Base-by-base conservation (phyloP, 1,140 invertebrate species). In the Orius insidiosus region DNA sequence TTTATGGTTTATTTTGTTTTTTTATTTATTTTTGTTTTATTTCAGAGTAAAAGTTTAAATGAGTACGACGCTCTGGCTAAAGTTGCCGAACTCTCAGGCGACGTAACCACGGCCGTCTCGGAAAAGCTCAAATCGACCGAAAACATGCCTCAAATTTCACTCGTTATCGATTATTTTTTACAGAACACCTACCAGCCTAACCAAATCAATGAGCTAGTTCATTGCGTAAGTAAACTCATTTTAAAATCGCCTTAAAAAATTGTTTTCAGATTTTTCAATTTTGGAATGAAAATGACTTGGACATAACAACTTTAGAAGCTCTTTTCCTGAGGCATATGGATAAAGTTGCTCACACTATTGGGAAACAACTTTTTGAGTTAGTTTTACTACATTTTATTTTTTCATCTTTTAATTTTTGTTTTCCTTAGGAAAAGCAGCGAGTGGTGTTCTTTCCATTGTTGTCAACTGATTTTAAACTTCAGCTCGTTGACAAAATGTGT, bases 111-210 rank as follows among this genome's bases (percentile, higher is more conserved):
- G n/a, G n/a, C n/a, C n/a, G n/a, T n/a, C n/a, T n/a, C n/a, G n/a
- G n/a, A n/a, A n/a, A n/a, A n/a, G n/a, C n/a, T n/a, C n/a, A n/a
- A n/a, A n/a, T n/a, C n/a, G n/a, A n/a, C n/a, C n/a, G n/a, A n/a
- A n/a, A n/a, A n/a, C n/a, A n/a, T n/a, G n/a, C n/a, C n/a, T n/a
- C n/a, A n/a, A n/a, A n/a, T n/a, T n/a, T n/a, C n/a, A n/a, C n/a
- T n/a, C n/a, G n/a, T n/a, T n/a, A n/a, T n/a, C n/a, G n/a, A n/a
- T n/a, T n/a, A n/a, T n/a, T n/a, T n/a, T n/a, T n/a, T n/a, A n/a
- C n/a, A n/a, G 7, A 41, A 47, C 16, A 15, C 18, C 31, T 47
- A 47, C 31, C 15, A 41, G 5, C 13, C 39, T 16, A 6, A 5
- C 5, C 13, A 16, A 19, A 6, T 18, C 39, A 41, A 18, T 5